phyloP scores from a whole-genome alignment of 1,140 invertebrate species.

The Liolophura sinensis region DNA sequence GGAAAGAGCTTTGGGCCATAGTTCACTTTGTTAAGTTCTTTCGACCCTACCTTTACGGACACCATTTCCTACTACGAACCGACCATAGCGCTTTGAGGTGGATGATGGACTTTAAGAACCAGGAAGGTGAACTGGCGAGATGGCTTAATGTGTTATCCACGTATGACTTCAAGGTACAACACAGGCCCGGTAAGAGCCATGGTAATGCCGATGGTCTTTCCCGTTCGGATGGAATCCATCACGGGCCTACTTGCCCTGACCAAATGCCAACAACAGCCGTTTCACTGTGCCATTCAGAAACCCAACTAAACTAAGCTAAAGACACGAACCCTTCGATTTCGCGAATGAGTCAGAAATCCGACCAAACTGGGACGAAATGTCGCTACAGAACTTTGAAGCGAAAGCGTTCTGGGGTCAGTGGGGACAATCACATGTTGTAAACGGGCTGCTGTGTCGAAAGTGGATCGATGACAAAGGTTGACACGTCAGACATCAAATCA shows the following conservation, averaged over 20 bases:
- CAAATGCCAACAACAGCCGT: too few species aligned
- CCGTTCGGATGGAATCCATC: not conserved
- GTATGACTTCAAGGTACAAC: constrained; percentile 5
- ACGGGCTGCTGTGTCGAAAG: constrained; percentile 3
- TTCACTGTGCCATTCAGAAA: not conserved
- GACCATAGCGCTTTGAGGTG: constrained; percentile 28
- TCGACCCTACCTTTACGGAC: constrained; percentile 23
- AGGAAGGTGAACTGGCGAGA: constrained; percentile 25
- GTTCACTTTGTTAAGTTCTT: constrained; percentile 15
- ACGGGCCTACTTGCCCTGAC: too few species aligned
- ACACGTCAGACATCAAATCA: constrained; percentile 4
- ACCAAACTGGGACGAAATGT: constrained; percentile 6
- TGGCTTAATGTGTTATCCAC: constrained; percentile 12
- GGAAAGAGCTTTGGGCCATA: constrained; percentile 24
- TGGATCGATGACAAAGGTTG: constrained; percentile 13
- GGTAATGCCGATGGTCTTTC: constrained; percentile 8
- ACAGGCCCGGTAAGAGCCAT: not conserved
- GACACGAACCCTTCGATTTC: not conserved
- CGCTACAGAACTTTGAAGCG: not conserved
- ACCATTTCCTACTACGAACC: constrained; percentile 17
- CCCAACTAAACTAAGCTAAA: not conserved
- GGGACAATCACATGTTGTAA: not conserved
- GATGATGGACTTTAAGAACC: constrained; percentile 12
- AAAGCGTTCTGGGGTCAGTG: constrained; percentile 11
- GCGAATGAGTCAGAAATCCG: not conserved